Evolutionary conservation across 2,797 vertebrate species (phyloP).

Genomic region (Tragelaphus eurycerus): DNA sequence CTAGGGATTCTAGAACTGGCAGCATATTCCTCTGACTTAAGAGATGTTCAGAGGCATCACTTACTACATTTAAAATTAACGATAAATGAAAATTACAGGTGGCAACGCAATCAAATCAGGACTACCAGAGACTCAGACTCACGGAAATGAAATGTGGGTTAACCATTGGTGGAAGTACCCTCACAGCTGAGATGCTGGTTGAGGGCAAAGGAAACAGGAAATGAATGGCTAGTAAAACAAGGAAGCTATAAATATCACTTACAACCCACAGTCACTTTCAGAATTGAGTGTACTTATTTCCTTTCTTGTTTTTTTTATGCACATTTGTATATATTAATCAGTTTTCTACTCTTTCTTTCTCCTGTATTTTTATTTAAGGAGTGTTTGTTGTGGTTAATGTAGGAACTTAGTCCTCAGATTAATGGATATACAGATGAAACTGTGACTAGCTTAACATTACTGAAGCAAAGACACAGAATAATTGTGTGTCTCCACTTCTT

Average conservation of each 20-base stretch:
- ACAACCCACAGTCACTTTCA: not conserved
- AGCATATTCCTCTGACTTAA: not conserved
- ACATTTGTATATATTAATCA: not conserved
- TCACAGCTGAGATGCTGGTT: not conserved
- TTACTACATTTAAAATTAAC: not conserved
- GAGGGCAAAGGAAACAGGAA: not conserved
- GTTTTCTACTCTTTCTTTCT: not conserved
- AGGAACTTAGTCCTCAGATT: not conserved
- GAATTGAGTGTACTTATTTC: not conserved
- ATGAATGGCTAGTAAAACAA: not conserved
- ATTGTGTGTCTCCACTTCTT: not conserved
- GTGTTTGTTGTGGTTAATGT: not conserved
- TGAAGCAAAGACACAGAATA: not conserved
- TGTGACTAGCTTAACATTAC: not conserved
- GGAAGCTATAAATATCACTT: not conserved
- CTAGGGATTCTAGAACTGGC: not conserved
- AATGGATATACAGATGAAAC: not conserved
- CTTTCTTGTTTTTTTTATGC: not conserved
- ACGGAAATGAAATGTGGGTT: conserved; percentile 32
- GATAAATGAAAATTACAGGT: not conserved
- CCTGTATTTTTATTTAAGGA: not conserved
- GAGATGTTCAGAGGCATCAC: not conserved
- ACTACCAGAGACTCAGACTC: conserved; percentile 1
- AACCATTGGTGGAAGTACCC: not conserved
- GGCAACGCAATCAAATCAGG: conserved; percentile 5